Base-by-base conservation (phyloP, 1,140 invertebrate species). In the Caenorhabditis brenneri region DNA sequence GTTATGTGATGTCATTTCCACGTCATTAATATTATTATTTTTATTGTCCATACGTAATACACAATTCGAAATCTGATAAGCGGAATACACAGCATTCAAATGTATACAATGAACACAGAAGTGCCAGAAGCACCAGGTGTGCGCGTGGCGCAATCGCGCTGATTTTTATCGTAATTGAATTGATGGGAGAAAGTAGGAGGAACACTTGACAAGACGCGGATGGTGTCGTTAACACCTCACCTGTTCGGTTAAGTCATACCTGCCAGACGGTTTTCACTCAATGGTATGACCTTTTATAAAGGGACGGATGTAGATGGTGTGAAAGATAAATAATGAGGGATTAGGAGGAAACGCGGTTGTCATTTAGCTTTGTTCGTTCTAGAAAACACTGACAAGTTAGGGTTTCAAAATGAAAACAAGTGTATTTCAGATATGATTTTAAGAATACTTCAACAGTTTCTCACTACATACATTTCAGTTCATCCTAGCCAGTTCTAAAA, bases 181-280 rank as follows among this genome's bases (percentile, higher is more conserved):
- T 3, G 33, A 74, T 46, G 36, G 24, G 65, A 19, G 24, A 36
- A 65, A n/a, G n/a, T n/a, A n/a, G 65, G 33, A 10, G n/a, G 36
- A 42, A 42, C 33, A 65, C 33, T 36, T 74, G 36, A 31, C 36
- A 74, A 36, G 31, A 36, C 19, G 19, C 12, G 31, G 33, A 36
- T 65, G 65, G 65, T 24, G 65, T 74, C 65, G 65, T 74, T 74
- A 74, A 74, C 65, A 74, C 65, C 36, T 74, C 65, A 74, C 65
- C 65, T 74, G 65, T 74, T 74, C 65, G 15, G 10, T 6, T 65
- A n/a, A n/a, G n/a, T n/a, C n/a, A 10, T 27, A 58, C 58, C 58
- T 36, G 58, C n/a, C 65, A 74, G 65, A 74, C 65, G 65, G 65
- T 74, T 42, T 12, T 31, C 24, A 58, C 53, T 12, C 24, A 24